Evolutionary conservation across 2,113 vertebrate species (phyloP), one percentile per base, ranked within the genome.

Genomic region (Ceuthmochares aereus): DNA sequence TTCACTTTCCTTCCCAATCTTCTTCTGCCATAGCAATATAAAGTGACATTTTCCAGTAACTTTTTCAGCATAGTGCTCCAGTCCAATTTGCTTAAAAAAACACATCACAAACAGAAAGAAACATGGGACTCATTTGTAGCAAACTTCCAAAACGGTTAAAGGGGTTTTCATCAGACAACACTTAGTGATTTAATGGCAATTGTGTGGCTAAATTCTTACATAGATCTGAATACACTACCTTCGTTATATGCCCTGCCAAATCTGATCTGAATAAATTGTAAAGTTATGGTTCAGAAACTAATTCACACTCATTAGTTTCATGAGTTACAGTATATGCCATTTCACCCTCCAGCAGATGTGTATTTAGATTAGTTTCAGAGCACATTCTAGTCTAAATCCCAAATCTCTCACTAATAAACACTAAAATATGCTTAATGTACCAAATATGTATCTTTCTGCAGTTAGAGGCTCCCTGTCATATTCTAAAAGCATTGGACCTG

Each of bases 351-450:
- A 84, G 60, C 54, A 82, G 58, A 79, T 77, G 36, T 72, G 47
- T 43, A 74, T 94, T 96, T 89, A 89, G 59, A 86, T 90, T 85
- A 45, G 32, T 79, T 96, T 96, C 84, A 84, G 72, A 84, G 37
- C 20, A 67, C 30, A 55, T 63, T 84, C 42, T 72, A 59, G n/a
- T 81, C 86, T 92, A 93, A 97, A 83, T 93, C 76, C 37, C 45
- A 91, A 68, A 77, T 92, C 66, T 93, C 75, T 78, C 75, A 22
- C 66, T 86, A 93, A 92, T 82, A 92, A 96, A 92, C 52, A 80
- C 51, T 89, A 95, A 96, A 96, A 95, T 90, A 91, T 80, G 42
- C 36, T 54, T 94, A 81, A 86, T 79, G 40, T 84, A 69, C 36
- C 64, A 22, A 93, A 25, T 90, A 91, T 58, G 42, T 77, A 52